Base-by-base conservation (phyloP, 2,797 vertebrate species). In the Discoglossus pictus region DNA sequence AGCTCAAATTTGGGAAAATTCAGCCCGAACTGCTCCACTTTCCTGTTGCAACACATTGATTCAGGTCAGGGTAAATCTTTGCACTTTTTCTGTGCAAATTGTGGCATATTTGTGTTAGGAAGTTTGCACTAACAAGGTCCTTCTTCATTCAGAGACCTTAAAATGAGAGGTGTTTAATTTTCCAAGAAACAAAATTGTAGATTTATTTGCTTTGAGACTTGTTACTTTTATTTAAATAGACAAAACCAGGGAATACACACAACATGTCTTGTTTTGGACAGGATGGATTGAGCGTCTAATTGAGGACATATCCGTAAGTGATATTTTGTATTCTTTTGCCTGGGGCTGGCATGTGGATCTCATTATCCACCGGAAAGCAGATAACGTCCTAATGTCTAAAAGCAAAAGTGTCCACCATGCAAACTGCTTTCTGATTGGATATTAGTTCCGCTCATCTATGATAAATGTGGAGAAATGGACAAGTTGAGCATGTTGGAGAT, bases 301-400 rank as follows among this genome's bases (percentile, higher is more conserved):
- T 15, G 47, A 24, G 2, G 27, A 15, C 27, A 51, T 15, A n/a
- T 16, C 2, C 13, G n/a, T 50, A 13, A 27, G 6, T 51, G 47
- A 51, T n/a, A 51, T 31, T 51, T 27, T 8, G 24, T 27, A 18
- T 34, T 27, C 17, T 52, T 51, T 34, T 12, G 34, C 52, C 52
- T 54, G 11, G 7, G 17, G 52, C 52, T 6, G 11, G 16, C 52
- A 54, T 54, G 52, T 54, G 52, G 7, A 21, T 38, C 52, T 39
- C 17, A 54, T 54, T 54, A 54, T 12, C 17, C 3, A 13, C 25
- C 16, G 27, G 50, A 52, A 52, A 52, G 50, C 15, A 17, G 50
- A 52, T 35, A 18, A 31, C 7, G 25, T 52, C 21, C 50, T 34
- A 9, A 17, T 18, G 27, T 2, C 27, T 52, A 52, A 35, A 35